Evolutionary conservation across 2,113 vertebrate species (phyloP).

Genomic region (Brachyistius frenatus): DNA sequence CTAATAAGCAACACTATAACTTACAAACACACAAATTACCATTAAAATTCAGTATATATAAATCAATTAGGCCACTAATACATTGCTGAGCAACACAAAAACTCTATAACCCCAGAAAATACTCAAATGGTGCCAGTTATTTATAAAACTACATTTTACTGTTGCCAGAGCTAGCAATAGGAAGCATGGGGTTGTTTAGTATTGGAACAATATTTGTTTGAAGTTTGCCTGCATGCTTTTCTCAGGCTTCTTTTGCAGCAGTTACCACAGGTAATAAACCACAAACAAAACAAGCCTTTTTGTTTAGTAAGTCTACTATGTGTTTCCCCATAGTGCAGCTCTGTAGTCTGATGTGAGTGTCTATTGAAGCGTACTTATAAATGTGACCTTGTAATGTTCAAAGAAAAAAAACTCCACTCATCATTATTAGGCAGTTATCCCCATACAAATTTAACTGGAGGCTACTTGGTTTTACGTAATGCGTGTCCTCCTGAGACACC

Average conservation of each 20-base stretch:
- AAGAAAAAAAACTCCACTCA: background rate
- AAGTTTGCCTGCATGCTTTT: too few species aligned
- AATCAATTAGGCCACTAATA: background rate
- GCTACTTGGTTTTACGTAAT: conserved; percentile 41
- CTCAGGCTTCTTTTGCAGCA: too few species aligned
- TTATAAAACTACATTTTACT: too few species aligned
- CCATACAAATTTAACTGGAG: conserved; percentile 6
- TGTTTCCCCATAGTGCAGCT: too few species aligned
- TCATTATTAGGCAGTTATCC: conserved; percentile 12
- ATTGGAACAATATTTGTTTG: too few species aligned
- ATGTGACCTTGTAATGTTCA: background rate
- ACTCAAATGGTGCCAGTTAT: too few species aligned
- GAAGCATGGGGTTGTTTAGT: too few species aligned
- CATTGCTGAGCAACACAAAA: background rate
- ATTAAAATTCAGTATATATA: too few species aligned
- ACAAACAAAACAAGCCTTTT: conserved; percentile 15
- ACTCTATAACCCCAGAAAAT: background rate
- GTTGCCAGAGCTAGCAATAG: too few species aligned
- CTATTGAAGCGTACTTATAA: conserved; percentile 6
- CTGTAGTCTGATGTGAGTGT: background rate
- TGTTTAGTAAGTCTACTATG: too few species aligned
- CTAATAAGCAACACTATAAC: background rate
- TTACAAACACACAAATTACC: background rate
- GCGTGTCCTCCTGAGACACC: background rate
- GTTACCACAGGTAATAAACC: background rate